Conservation (phyloP, 2,113 vertebrate genomes). For the Lichenostomus cassidix region DNA sequence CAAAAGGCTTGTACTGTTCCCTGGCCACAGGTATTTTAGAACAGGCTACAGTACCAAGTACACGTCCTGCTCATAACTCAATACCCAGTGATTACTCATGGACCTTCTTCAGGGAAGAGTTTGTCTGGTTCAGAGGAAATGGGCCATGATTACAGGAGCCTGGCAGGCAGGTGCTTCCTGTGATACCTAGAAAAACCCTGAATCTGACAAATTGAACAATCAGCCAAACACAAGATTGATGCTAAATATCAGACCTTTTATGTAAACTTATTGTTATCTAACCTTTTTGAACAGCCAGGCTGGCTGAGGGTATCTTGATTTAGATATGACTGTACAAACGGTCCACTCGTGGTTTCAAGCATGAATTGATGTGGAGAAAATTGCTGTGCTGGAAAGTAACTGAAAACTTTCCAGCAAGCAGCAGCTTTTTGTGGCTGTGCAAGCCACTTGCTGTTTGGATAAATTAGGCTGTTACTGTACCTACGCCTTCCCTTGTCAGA, state of each 20-base stretch:
- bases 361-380: not conserved
- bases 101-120: not conserved
- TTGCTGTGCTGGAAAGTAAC: not conserved
- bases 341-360: not conserved
- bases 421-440: not conserved
- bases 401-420: not conserved
- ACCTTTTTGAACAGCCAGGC: not conserved
- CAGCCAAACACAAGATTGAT: not conserved
- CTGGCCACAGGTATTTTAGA: not conserved
- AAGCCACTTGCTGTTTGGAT: not conserved
- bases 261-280: not conserved
- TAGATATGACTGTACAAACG: not conserved
- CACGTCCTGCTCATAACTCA: not conserved
- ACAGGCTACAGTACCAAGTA: not conserved
- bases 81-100: not conserved
- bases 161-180: conserved; percentile 44
- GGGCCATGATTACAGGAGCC: not conserved
- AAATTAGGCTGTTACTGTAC: not conserved
- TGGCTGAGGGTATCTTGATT: conserved; percentile 1
- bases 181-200: conserved; percentile 1
- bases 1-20: not conserved
- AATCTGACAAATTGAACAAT: not conserved
- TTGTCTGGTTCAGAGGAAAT: conserved; percentile 16
- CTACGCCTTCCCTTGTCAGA: not conserved
- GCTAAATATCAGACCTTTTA: not conserved